Evolutionary conservation across 2,888 invertebrate species (phyloP).

Genomic region (Entomobrya multifasciata): DNA sequence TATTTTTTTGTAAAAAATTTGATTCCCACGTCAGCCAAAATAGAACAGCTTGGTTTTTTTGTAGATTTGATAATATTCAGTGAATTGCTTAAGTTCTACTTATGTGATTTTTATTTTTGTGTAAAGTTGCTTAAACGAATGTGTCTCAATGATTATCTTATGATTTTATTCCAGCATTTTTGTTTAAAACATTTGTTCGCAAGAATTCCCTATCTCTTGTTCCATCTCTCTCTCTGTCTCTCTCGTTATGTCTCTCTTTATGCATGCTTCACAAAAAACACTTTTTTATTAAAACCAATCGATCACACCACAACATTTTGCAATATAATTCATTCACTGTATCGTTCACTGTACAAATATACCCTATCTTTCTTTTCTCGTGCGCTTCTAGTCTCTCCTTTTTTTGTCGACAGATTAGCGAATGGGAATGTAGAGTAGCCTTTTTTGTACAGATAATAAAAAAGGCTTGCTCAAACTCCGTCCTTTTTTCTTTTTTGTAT

Average conservation of each 20-base stretch:
- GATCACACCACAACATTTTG: not conserved
- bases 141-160: conserved; percentile 66
- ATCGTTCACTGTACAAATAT: not conserved
- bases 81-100: conserved; percentile 24
- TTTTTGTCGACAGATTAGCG: conserved; percentile 34
- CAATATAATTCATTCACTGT: not conserved
- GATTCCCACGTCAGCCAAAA: not conserved
- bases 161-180: conserved; percentile 52
- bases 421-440: conserved; percentile 36
- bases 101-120: not conserved
- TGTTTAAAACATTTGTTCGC: conserved; percentile 2
- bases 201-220: conserved; percentile 4
- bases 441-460: not conserved
- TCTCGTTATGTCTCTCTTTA: too few species aligned
- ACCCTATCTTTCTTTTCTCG: not conserved
- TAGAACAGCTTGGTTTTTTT: not conserved
- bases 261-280: conserved; percentile 42
- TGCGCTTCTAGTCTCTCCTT: conserved; percentile 15
- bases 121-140: conserved; percentile 48
- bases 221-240: conserved; percentile 13
- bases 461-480: conserved; percentile 47
- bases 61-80: conserved; percentile 18
- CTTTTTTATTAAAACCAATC: not conserved
- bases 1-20: conserved; percentile 5
- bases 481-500: conserved; percentile 74